These are phyloP conservation scores for Micronycteris hirsuta DNA, from an alignment of 2,113 vertebrate genomes.

Conservation along the genomic window DNA sequence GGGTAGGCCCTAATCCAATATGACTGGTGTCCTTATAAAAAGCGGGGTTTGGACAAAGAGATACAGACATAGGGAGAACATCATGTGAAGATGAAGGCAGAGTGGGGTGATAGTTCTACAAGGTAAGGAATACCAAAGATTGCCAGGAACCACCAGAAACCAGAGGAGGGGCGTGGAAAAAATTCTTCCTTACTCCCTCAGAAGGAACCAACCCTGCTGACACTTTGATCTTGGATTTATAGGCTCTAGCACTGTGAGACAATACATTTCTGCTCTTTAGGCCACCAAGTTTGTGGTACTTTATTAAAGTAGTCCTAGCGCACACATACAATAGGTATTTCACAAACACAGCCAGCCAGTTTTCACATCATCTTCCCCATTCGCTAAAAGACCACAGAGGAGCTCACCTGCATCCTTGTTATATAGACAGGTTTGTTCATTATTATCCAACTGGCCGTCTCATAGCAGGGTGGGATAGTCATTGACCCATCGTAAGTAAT, in stretches of 20 bases:
- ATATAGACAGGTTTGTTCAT: constrained; percentile 99
- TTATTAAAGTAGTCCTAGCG: background rate
- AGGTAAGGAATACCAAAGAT: background rate
- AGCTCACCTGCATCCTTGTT: constrained; percentile 97
- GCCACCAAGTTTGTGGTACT: background rate
- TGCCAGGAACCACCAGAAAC: background rate
- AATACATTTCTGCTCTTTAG: background rate
- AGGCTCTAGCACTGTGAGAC: background rate
- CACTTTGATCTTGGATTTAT: background rate
- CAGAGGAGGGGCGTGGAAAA: background rate
- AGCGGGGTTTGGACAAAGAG: background rate
- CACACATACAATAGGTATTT: background rate
- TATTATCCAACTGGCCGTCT: constrained; percentile 98
- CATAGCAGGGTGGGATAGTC: constrained; percentile 97
- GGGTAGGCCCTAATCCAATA: background rate
- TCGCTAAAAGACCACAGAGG: background rate
- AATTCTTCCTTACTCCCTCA: background rate
- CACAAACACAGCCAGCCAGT: background rate
- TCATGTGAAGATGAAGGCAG: background rate
- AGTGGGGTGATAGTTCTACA: background rate
- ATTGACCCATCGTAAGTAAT: constrained; percentile 98
- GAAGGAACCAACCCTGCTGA: background rate
- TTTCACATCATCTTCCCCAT: background rate
- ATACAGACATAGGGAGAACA: background rate
- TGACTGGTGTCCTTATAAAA: background rate